These are phyloP conservation scores for Drosophila kuntzei DNA, from an alignment of 2,888 invertebrate species.

Conservation along the genomic window DNA sequence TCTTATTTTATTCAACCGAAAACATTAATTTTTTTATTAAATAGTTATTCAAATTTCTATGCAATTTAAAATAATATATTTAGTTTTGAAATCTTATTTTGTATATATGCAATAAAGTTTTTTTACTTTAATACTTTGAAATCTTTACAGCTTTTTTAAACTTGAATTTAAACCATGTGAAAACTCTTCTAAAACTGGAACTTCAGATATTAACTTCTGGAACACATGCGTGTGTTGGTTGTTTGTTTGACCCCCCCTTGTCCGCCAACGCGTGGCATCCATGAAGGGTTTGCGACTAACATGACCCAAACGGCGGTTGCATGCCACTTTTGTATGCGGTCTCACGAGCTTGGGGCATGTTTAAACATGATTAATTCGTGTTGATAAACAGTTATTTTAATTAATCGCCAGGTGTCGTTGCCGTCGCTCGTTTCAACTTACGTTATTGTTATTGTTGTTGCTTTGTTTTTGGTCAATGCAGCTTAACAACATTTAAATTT, in stretches of 20 bases:
- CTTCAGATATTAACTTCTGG: slow-evolving; percentile 6
- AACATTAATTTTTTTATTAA: no score
- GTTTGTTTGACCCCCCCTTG: slow-evolving; percentile 6
- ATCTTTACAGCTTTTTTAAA: no score
- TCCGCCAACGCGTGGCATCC: slow-evolving; percentile 2
- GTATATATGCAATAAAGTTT: no score
- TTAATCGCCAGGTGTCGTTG: slow-evolving; percentile 83
- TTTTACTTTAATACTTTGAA: no score
- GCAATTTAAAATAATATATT: no score
- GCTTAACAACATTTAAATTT: slow-evolving; percentile 59
- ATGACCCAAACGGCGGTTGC: slow-evolving; percentile 53
- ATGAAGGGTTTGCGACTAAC: slow-evolving; percentile 27
- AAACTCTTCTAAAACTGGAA: background rate
- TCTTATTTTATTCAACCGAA: no score
- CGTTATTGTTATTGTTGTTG: background rate
- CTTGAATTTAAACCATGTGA: background rate
- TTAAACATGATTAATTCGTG: slow-evolving; percentile 75
- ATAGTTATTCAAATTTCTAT: no score
- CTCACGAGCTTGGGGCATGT: slow-evolving; percentile 62
- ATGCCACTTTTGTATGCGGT: slow-evolving; percentile 61
- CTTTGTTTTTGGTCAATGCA: slow-evolving; percentile 8
- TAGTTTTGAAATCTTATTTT: no score
- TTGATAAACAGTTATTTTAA: slow-evolving; percentile 81
- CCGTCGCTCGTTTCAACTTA: slow-evolving; percentile 27
- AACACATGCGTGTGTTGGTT: slow-evolving; percentile 19